phyloP scores from a whole-genome alignment of 2,113 vertebrate genomes.

The Ictidomys tridecemlineatus region DNA sequence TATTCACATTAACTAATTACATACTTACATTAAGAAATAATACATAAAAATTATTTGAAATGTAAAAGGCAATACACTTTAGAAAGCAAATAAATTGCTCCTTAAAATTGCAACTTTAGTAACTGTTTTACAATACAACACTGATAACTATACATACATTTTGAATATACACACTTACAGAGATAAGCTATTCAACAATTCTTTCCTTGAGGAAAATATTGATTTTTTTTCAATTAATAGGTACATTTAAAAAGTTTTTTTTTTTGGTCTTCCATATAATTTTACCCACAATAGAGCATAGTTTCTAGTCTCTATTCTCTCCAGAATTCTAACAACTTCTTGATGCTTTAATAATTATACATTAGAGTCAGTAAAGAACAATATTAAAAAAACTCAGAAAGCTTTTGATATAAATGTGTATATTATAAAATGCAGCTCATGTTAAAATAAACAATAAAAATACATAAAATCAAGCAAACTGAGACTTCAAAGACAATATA shows the following conservation, averaged over 20 bases:
- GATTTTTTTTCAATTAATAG: neutral
- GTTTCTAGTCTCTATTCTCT: neutral
- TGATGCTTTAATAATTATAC: neutral
- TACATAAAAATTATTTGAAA: neutral
- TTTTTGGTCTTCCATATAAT: neutral
- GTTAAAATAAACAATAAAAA: too few species aligned
- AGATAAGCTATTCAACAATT: too few species aligned
- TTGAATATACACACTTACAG: neutral
- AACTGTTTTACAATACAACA: neutral
- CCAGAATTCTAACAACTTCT: neutral
- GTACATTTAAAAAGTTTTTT: neutral
- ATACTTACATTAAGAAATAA: neutral
- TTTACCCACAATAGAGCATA: neutral
- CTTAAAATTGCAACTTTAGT: neutral
- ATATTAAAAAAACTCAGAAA: neutral
- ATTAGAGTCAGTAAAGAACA: neutral
- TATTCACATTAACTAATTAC: neutral
- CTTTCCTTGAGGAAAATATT: neutral
- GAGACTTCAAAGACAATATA: too few species aligned
- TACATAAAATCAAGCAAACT: too few species aligned
- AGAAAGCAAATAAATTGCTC: neutral
- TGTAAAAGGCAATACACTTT: neutral
- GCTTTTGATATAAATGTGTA: neutral
- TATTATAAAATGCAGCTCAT: too few species aligned
- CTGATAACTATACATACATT: neutral